These are phyloP conservation scores for Syrmaticus mikado DNA, from an alignment of 2,113 vertebrate genomes.

Conservation along the genomic window DNA sequence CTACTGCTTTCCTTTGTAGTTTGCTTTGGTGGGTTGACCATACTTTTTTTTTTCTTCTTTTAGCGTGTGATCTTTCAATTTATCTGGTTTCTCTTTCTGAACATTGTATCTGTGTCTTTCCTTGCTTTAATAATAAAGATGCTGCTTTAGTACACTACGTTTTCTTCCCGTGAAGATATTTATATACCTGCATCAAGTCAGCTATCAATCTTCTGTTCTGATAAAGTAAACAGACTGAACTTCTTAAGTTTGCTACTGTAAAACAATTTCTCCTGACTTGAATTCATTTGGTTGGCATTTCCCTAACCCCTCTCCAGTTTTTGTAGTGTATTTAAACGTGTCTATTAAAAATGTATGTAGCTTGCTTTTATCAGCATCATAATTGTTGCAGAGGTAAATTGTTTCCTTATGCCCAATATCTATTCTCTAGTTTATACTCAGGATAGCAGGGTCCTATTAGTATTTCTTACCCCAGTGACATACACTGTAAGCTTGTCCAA, in stretches of 20 bases:
- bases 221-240: background rate
- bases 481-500: background rate
- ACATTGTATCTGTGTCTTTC: background rate
- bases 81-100: background rate
- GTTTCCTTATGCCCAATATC: background rate
- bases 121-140: background rate
- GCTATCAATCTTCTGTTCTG: slow-evolving; percentile 9
- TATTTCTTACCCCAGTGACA: background rate
- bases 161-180: slow-evolving; percentile 1
- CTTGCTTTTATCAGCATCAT: background rate
- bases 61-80: background rate
- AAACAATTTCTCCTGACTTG: background rate
- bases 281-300: background rate
- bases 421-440: background rate
- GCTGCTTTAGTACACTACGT: background rate
- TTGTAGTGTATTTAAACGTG: background rate
- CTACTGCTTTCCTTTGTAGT: background rate
- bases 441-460: background rate
- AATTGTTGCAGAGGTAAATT: background rate
- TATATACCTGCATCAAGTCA: background rate
- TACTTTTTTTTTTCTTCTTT: background rate
- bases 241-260: background rate
- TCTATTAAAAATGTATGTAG: background rate
- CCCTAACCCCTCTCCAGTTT: background rate
- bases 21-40: background rate